phyloP scores from a whole-genome alignment of 2,888 invertebrate genomes.

The Lochmaea capreae region DNA sequence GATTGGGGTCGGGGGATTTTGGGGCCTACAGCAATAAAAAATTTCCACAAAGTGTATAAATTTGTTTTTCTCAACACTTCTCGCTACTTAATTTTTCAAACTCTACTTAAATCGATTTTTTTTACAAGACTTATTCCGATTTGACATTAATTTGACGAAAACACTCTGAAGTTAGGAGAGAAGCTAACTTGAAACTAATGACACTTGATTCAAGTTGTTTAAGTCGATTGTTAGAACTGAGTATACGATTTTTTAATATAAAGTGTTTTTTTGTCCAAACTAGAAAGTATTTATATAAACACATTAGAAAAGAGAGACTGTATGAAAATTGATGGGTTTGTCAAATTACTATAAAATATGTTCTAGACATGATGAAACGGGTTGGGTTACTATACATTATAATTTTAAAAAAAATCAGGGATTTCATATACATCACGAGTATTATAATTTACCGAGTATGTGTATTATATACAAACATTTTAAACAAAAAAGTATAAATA shows the following conservation, averaged over 20 bases:
- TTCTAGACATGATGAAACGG: background rate
- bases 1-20: too few species aligned
- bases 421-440: slow-evolving; percentile 1
- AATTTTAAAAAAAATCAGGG: slow-evolving; percentile 1
- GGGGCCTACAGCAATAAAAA: too few species aligned
- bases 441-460: background rate
- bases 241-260: background rate
- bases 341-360: background rate
- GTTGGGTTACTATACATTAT: background rate
- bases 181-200: too few species aligned
- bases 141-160: too few species aligned
- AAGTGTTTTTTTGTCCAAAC: too few species aligned
- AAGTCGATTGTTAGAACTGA: background rate
- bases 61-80: too few species aligned
- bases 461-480: background rate
- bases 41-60: too few species aligned
- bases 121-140: too few species aligned
- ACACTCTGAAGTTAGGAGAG: too few species aligned
- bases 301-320: background rate
- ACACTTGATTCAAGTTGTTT: background rate
- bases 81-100: too few species aligned
- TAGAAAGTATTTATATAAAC: too few species aligned
- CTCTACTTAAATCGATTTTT: too few species aligned
- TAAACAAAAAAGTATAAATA: slow-evolving; percentile 4
- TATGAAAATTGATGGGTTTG: background rate